Evolutionary conservation across 2,113 vertebrate species (phyloP).

Genomic region (Apteryx owenii): DNA sequence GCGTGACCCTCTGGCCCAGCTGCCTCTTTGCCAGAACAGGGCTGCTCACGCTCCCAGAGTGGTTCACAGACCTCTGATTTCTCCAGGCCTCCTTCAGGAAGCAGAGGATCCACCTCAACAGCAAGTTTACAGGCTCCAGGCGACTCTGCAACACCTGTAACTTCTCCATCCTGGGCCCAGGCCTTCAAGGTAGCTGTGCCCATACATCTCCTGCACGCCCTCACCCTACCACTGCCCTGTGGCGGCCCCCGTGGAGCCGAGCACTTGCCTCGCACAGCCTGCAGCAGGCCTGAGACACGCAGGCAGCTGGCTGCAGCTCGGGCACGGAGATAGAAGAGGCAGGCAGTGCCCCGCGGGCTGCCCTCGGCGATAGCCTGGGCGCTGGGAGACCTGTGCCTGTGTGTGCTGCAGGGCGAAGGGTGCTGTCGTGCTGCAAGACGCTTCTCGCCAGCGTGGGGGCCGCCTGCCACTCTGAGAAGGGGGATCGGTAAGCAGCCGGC

Average conservation of each 20-base stretch:
- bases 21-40: neutral
- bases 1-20: neutral
- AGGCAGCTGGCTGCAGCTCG: fast-evolving
- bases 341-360: fast-evolving
- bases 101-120: constrained; percentile 86
- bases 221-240: fast-evolving
- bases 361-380: neutral
- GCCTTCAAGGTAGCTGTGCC: constrained; percentile 83
- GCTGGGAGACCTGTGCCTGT: neutral
- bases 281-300: neutral
- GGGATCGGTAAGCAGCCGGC: constrained; percentile 78
- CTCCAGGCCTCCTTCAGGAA: constrained; percentile 84
- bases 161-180: constrained; percentile 88
- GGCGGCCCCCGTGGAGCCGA: neutral
- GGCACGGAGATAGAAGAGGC: neutral
- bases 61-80: neutral
- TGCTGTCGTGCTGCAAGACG: constrained; percentile 84
- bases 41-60: neutral
- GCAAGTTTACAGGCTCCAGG: constrained; percentile 80
- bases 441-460: constrained; percentile 92
- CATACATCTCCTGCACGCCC: no score
- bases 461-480: constrained; percentile 91
- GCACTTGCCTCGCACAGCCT: neutral
- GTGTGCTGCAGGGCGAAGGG: constrained; percentile 80
- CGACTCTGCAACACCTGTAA: constrained; percentile 94